These are phyloP conservation scores for Anguilla pacifica DNA, from an alignment of 2,797 vertebrate species.

Conservation along the genomic window DNA sequence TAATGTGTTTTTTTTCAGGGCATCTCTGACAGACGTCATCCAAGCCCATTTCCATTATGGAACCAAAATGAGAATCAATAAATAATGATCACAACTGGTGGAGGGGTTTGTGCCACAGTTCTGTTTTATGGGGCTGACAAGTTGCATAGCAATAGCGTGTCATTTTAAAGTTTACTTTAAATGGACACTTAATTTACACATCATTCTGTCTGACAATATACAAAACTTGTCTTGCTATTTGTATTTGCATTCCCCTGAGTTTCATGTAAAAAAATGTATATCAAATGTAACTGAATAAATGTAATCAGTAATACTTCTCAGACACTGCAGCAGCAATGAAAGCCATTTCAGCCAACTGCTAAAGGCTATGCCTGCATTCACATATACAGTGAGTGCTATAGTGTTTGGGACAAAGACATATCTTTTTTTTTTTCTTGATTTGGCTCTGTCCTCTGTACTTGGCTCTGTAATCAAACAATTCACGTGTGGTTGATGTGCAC, in stretches of 20 bases:
- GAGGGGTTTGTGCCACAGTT: not conserved
- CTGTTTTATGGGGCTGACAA: not conserved
- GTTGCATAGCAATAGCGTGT: not conserved
- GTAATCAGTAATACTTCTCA: not conserved
- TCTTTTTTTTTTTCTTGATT: too few species aligned
- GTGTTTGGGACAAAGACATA: too few species aligned
- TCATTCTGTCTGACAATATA: too few species aligned
- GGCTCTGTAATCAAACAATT: too few species aligned
- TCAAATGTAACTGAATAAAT: too few species aligned
- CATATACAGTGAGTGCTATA: not conserved
- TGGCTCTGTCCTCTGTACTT: too few species aligned
- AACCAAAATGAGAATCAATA: not conserved
- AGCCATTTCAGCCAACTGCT: not conserved
- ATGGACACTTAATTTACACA: too few species aligned
- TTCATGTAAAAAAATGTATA: too few species aligned
- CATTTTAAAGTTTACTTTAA: too few species aligned
- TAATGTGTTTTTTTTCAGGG: not conserved
- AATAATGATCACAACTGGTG: not conserved
- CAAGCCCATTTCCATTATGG: constrained; percentile 1
- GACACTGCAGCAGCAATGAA: not conserved
- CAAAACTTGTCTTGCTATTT: too few species aligned
- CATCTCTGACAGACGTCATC: not conserved
- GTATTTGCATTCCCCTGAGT: too few species aligned
- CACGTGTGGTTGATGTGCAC: too few species aligned
- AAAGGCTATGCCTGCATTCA: not conserved